Percentiles rank a stretch among this genome's conserved stretches.
phyloP scores from a whole-genome alignment of 2,888 invertebrate genomes.

The Elegia similella region DNA sequence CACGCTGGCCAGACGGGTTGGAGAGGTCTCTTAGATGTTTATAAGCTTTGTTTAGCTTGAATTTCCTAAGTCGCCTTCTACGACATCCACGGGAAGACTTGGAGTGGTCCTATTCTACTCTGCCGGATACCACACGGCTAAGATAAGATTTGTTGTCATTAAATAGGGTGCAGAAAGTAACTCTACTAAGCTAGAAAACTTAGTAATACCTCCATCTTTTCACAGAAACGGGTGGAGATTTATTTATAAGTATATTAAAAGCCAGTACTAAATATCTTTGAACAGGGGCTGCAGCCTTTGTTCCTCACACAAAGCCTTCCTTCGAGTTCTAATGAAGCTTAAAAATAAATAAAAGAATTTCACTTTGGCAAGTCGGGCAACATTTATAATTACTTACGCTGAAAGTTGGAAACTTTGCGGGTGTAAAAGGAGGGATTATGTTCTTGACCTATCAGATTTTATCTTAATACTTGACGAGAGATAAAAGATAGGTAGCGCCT shows the following conservation, averaged over 20 bases:
- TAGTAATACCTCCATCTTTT: not conserved
- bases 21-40: no score
- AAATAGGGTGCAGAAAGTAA: no score
- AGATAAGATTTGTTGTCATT: no score
- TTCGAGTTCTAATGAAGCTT: slow-evolving; percentile 5
- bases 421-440: not conserved
- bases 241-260: not conserved
- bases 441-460: not conserved
- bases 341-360: not conserved
- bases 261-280: not conserved
- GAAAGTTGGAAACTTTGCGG: not conserved
- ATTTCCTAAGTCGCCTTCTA: no score
- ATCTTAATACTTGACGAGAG: no score
- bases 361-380: slow-evolving; percentile 6
- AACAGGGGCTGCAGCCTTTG: not conserved
- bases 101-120: no score
- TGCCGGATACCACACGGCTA: no score
- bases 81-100: no score
- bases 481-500: no score
- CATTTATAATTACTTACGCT: not conserved
- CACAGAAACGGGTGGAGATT: not conserved
- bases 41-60: no score
- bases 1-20: no score
- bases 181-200: no score
- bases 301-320: slow-evolving; percentile 3